phyloP scores from a whole-genome alignment of 2,797 vertebrate species.

The Loriculus beryllinus region DNA sequence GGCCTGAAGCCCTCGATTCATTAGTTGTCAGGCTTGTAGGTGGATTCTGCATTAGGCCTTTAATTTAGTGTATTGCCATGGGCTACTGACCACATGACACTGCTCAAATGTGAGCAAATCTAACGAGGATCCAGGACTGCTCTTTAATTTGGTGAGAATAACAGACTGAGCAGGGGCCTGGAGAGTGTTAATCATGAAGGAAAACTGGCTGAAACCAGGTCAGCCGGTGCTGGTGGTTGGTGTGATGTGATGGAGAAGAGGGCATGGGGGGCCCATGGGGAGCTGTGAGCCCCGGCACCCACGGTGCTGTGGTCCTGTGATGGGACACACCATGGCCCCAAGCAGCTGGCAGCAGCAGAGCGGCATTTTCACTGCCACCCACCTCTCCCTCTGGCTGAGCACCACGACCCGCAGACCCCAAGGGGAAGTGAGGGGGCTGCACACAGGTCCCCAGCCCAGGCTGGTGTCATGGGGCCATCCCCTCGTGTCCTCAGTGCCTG shows the following conservation, averaged over 20 bases:
- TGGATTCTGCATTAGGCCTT: conserved; percentile 90
- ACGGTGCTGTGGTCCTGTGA: rapidly evolving
- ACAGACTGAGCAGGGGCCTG: conserved; percentile 51
- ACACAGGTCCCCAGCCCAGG: background rate
- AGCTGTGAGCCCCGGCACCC: rapidly evolving
- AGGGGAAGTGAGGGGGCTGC: rapidly evolving
- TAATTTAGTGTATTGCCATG: conserved; percentile 92
- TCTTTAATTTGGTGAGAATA: conserved; percentile 77
- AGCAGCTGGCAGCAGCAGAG: rapidly evolving
- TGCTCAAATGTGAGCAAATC: conserved; percentile 81
- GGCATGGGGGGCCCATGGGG: rapidly evolving
- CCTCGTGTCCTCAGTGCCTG: rapidly evolving
- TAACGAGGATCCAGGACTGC: conserved; percentile 81
- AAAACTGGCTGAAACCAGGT: conserved; percentile 68
- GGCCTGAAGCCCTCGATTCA: conserved; percentile 85
- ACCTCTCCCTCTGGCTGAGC: background rate
- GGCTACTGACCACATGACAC: conserved; percentile 83
- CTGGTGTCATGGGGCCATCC: rapidly evolving
- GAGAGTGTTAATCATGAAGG: conserved; percentile 68
- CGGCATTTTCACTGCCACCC: background rate
- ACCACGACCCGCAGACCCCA: rapidly evolving
- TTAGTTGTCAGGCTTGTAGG: conserved; percentile 87
- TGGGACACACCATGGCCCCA: rapidly evolving
- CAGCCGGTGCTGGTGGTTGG: background rate
- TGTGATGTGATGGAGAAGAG: background rate